Evolutionary conservation across 2,113 vertebrate species (phyloP).

Genomic region (Brachyhypopomus gauderio): DNA sequence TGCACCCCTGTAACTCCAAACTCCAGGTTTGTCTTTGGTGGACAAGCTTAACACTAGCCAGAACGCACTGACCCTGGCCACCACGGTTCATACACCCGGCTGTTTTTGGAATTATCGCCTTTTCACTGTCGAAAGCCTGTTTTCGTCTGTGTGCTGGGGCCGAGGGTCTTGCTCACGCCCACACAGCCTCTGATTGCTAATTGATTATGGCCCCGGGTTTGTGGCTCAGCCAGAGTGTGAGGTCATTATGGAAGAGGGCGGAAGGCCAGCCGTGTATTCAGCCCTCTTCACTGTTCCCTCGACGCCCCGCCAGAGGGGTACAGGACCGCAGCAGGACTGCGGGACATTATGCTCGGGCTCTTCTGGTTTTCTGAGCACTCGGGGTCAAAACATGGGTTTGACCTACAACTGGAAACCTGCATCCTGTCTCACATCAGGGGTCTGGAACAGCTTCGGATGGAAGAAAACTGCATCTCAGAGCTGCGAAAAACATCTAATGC

Average conservation of each 20-base stretch:
- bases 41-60: slow-evolving; percentile 11
- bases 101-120: slow-evolving; percentile 27
- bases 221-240: slow-evolving; percentile 40
- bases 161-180: slow-evolving; percentile 25
- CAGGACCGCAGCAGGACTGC: no score
- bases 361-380: slow-evolving; percentile 7
- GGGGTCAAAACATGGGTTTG: slow-evolving; percentile 2
- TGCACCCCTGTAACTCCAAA: not conserved
- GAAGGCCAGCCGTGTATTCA: slow-evolving; percentile 32
- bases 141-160: slow-evolving; percentile 16
- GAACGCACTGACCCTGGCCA: slow-evolving; percentile 36
- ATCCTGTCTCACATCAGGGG: slow-evolving; percentile 37
- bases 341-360: not conserved
- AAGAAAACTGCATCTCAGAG: slow-evolving; percentile 8
- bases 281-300: not conserved
- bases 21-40: slow-evolving; percentile 10
- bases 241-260: slow-evolving; percentile 43
- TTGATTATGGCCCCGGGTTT: slow-evolving; percentile 56
- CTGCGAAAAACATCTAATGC: slow-evolving; percentile 17
- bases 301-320: not conserved
- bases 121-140: slow-evolving; percentile 21
- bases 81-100: slow-evolving; percentile 53
- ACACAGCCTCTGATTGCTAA: slow-evolving; percentile 58
- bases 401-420: not conserved
- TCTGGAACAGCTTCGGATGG: not conserved